phyloP scores from a whole-genome alignment of 1,140 invertebrate genomes.

The Ooceraea biroi region DNA sequence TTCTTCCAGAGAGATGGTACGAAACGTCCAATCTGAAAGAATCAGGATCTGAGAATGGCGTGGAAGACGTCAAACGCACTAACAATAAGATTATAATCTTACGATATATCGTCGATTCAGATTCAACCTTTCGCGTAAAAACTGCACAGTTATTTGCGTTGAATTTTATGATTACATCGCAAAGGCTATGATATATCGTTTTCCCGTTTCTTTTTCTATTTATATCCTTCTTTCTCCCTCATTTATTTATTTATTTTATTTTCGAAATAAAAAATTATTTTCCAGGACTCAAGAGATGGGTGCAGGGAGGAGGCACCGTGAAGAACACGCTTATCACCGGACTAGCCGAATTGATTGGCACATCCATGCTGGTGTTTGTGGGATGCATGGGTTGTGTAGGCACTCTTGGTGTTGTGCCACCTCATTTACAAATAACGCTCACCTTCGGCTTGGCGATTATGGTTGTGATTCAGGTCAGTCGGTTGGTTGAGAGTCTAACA shows the following conservation, averaged over 20 bases:
- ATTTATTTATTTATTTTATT: no score
- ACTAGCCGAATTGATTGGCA: slow-evolving; percentile 90
- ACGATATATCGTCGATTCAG: no score
- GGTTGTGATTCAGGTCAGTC: slow-evolving; percentile 88
- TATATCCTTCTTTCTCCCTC: no score
- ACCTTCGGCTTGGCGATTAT: slow-evolving; percentile 91
- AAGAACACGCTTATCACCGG: slow-evolving; percentile 68
- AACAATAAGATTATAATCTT: no score
- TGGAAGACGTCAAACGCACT: no score
- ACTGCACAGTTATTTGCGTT: not conserved
- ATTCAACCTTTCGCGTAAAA: not conserved
- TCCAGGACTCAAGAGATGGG: slow-evolving; percentile 73
- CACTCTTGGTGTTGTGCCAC: slow-evolving; percentile 75
- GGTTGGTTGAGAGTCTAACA: not conserved
- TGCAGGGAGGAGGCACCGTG: slow-evolving; percentile 67
- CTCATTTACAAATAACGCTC: slow-evolving; percentile 88
- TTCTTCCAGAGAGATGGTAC: not conserved
- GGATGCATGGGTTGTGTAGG: slow-evolving; percentile 90
- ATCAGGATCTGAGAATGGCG: not conserved
- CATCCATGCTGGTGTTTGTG: slow-evolving; percentile 90
- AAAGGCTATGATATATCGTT: not conserved
- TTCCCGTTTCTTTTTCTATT: not conserved
- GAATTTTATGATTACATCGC: not conserved
- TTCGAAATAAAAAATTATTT: slow-evolving; percentile 33
- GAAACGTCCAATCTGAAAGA: not conserved